phyloP scores from a whole-genome alignment of 1,140 invertebrate genomes.

The Ceratina japonica region DNA sequence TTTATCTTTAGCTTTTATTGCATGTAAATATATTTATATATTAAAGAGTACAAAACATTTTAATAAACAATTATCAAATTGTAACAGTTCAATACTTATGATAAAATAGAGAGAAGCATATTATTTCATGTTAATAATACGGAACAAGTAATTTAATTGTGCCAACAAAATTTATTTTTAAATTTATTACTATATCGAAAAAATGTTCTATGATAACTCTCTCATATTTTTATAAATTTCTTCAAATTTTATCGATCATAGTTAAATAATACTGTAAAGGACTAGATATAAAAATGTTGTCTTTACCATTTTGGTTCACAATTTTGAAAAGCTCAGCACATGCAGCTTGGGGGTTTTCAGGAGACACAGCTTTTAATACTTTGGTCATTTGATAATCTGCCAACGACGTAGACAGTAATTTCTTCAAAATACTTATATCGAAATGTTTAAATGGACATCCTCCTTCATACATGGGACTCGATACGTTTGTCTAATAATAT shows the following conservation, averaged over 20 bases:
- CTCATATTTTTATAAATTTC: neutral
- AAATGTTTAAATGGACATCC: constrained; percentile 83
- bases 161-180: too few species aligned
- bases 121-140: too few species aligned
- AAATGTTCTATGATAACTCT: too few species aligned
- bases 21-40: neutral
- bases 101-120: too few species aligned
- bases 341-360: constrained; percentile 58
- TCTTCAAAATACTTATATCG: constrained; percentile 76
- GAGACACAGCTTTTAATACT: constrained; percentile 52
- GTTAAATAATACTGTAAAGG: constrained; percentile 73
- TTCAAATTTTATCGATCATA: constrained; percentile 43
- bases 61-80: neutral
- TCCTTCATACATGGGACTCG: constrained; percentile 80
- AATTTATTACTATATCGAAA: too few species aligned
- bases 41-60: neutral
- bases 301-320: constrained; percentile 45
- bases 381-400: constrained; percentile 59
- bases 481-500: constrained; percentile 63
- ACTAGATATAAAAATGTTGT: constrained; percentile 62
- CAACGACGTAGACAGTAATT: constrained; percentile 73
- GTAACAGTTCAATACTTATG: constrained; percentile 16
- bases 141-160: too few species aligned
- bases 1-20: too few species aligned
- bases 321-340: constrained; percentile 69